These are phyloP conservation scores for Engystomops pustulosus DNA, from an alignment of 2,113 vertebrate genomes.

Conservation along the genomic window DNA sequence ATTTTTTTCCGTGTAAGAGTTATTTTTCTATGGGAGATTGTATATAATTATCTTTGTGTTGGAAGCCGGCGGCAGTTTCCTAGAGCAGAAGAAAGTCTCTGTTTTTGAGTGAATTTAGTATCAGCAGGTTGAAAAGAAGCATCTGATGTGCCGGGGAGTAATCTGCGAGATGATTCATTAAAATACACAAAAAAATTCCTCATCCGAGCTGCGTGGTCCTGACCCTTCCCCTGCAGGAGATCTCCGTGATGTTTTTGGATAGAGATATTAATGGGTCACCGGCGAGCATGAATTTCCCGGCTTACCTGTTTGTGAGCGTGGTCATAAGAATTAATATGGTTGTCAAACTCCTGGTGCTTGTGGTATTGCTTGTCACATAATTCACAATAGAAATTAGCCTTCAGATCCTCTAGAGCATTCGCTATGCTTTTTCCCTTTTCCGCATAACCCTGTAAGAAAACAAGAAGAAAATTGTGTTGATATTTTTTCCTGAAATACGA, in stretches of 20 bases:
- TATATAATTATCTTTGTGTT: slow-evolving; percentile 27
- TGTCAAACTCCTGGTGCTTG: slow-evolving; percentile 99
- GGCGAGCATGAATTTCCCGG: background rate
- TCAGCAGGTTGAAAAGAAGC: background rate
- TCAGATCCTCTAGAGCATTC: slow-evolving; percentile 90
- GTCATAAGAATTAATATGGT: slow-evolving; percentile 99
- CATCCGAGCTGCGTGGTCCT: background rate
- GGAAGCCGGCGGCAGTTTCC: background rate
- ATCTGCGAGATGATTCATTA: slow-evolving; percentile 24
- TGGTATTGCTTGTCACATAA: slow-evolving; percentile 99
- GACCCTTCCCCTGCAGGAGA: background rate
- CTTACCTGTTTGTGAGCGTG: slow-evolving; percentile 99
- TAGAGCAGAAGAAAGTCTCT: background rate
- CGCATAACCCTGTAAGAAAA: slow-evolving; percentile 82
- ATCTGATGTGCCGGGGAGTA: background rate
- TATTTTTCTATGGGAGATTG: slow-evolving; percentile 34
- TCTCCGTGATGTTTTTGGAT: background rate
- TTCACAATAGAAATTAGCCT: slow-evolving; percentile 97
- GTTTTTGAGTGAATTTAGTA: background rate
- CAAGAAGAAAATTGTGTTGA: slow-evolving; percentile 41
- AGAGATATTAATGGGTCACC: slow-evolving; percentile 14
- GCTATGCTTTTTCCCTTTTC: slow-evolving; percentile 87
- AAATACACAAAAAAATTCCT: background rate
- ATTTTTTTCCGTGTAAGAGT: background rate
- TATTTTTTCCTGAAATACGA: background rate